Evolutionary conservation across 2,797 vertebrate genomes (phyloP).

Genomic region (Sebastiscus tertius): DNA sequence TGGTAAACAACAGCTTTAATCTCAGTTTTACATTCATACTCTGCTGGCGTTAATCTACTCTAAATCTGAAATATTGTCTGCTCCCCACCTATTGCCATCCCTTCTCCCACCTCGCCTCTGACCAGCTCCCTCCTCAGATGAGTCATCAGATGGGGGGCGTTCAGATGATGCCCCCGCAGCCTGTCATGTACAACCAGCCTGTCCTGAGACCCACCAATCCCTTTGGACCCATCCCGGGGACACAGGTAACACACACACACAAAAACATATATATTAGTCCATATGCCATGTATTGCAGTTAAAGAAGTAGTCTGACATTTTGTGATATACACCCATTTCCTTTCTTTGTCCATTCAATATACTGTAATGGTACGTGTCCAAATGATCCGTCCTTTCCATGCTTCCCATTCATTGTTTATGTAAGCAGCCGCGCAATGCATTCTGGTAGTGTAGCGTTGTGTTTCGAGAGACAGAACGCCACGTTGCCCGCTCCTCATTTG

Average conservation of each 20-base stretch:
- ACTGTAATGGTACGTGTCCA: too few species aligned
- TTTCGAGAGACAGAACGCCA: too few species aligned
- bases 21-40: not conserved
- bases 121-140: slow-evolving; percentile 89
- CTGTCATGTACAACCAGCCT: slow-evolving; percentile 89
- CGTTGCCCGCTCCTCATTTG: too few species aligned
- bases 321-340: not conserved
- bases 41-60: not conserved
- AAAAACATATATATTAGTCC: not conserved
- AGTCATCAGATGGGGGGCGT: slow-evolving; percentile 86
- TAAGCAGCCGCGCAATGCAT: too few species aligned
- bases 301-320: not conserved
- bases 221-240: slow-evolving; percentile 88
- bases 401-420: too few species aligned
- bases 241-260: slow-evolving; percentile 82
- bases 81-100: not conserved
- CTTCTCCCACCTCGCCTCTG: not conserved
- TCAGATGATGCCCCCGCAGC: slow-evolving; percentile 89
- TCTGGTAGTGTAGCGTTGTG: too few species aligned
- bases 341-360: not conserved
- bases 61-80: not conserved
- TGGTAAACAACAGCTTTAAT: slow-evolving; percentile 82
- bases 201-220: slow-evolving; percentile 90
- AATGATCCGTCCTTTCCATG: too few species aligned
- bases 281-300: not conserved